Evolutionary conservation across 2,113 vertebrate species (phyloP).

Genomic region (Chiloscyllium plagiosum): DNA sequence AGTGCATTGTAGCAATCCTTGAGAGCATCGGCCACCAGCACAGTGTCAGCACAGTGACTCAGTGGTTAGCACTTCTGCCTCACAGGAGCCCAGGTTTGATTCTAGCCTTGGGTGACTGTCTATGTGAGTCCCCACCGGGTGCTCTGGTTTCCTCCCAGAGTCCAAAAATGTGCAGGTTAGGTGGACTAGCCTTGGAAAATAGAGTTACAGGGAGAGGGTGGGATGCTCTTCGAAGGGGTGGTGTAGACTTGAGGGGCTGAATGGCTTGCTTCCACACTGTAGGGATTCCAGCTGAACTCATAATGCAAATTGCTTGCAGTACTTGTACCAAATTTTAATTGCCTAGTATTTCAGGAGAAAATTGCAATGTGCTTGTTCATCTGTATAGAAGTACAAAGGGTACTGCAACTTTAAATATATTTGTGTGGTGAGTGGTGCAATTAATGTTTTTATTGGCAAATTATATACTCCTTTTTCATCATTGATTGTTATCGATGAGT

Average conservation of each 20-base stretch:
- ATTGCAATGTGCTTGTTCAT: neutral
- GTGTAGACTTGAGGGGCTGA: too few relatives aligned
- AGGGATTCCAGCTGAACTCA: too few relatives aligned
- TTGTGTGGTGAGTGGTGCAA: slow-evolving; percentile 86
- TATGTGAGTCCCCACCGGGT: too few relatives aligned
- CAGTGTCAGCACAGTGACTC: neutral
- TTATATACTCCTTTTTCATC: neutral
- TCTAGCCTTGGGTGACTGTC: too few relatives aligned
- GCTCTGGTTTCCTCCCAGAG: too few relatives aligned
- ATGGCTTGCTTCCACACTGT: too few relatives aligned
- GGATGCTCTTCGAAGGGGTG: too few relatives aligned
- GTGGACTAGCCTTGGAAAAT: too few relatives aligned
- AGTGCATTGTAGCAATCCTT: neutral
- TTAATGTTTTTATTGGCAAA: slow-evolving; percentile 46
- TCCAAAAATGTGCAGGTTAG: too few relatives aligned
- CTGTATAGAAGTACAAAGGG: neutral
- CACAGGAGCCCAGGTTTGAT: too few relatives aligned
- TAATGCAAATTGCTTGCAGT: neutral
- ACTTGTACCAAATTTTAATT: neutral
- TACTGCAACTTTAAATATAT: slow-evolving; percentile 56
- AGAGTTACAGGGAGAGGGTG: too few relatives aligned
- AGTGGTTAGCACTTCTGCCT: too few relatives aligned
- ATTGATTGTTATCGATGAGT: neutral
- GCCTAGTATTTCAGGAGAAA: neutral
- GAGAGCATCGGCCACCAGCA: neutral